Conservation (phyloP, 2,888 invertebrate genomes). For the Deilephila elpenor region DNA sequence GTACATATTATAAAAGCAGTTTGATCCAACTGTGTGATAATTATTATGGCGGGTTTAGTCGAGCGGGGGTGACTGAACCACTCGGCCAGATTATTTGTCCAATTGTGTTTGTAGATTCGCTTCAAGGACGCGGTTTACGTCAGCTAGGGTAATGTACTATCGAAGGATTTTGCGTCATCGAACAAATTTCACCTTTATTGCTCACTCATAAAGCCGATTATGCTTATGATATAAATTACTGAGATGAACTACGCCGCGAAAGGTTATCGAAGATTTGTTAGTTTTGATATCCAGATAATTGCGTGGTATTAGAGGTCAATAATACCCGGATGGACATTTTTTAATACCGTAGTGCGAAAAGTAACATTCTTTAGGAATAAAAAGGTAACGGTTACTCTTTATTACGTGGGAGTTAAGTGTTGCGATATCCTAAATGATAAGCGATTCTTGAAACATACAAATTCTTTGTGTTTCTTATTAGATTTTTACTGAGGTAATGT, state of each 20-base stretch:
- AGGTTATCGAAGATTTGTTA: constrained; percentile 28
- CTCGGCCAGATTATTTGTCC: constrained; percentile 71
- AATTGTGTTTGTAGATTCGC: constrained; percentile 76
- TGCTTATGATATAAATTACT: not conserved
- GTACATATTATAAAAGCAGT: not conserved
- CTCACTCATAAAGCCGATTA: constrained; percentile 10
- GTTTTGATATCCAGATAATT: constrained; percentile 30
- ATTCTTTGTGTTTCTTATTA: not conserved
- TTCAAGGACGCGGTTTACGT: constrained; percentile 79
- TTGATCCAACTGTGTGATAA: constrained; percentile 10
- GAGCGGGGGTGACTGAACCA: constrained; percentile 71
- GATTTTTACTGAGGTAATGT: not conserved
- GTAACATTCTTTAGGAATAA: constrained; percentile 3
- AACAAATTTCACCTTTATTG: constrained; percentile 56
- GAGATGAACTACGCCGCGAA: constrained; percentile 7
- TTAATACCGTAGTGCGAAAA: constrained; percentile 32
- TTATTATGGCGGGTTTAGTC: constrained; percentile 10
- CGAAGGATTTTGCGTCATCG: constrained; percentile 46
- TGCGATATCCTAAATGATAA: not conserved
- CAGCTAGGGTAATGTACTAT: constrained; percentile 64
- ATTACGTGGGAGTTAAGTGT: constrained; percentile 7
- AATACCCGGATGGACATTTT: constrained; percentile 50
- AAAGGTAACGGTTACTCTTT: constrained; percentile 15
- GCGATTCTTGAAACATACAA: not conserved
- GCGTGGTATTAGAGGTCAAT: constrained; percentile 53